phyloP scores from a whole-genome alignment of 2,888 invertebrate genomes.

The Amorpha juglandis region DNA sequence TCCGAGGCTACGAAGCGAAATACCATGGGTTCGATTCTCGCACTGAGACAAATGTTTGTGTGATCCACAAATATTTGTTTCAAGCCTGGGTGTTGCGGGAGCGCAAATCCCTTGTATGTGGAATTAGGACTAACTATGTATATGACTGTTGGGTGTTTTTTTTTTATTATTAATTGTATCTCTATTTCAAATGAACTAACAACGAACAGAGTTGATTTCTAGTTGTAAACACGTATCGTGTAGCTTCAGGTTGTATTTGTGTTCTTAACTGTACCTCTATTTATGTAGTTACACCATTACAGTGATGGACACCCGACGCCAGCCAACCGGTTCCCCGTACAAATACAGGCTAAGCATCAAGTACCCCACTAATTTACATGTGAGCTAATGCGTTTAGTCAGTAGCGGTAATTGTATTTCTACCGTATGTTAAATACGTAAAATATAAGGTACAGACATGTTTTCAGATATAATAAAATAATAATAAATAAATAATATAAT shows the following conservation, averaged over 20 bases:
- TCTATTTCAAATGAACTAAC: neutral
- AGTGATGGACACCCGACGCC: slow-evolving; percentile 38
- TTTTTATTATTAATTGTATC: neutral
- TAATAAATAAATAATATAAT: too few species aligned
- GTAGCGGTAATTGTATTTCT: slow-evolving; percentile 10
- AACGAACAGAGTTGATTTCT: slow-evolving; percentile 4
- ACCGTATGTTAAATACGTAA: slow-evolving; percentile 1
- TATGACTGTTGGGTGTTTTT: too few species aligned
- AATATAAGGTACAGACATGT: neutral
- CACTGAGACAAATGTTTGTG: too few species aligned
- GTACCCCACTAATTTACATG: slow-evolving; percentile 50
- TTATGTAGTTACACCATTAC: slow-evolving; percentile 38
- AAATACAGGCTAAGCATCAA: slow-evolving; percentile 40
- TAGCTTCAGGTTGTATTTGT: slow-evolving; percentile 38
- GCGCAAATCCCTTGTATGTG: too few species aligned
- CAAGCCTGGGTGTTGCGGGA: too few species aligned
- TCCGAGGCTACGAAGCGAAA: too few species aligned
- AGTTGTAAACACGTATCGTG: neutral
- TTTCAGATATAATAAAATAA: neutral
- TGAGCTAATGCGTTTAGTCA: slow-evolving; percentile 21
- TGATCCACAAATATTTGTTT: too few species aligned
- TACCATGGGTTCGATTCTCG: too few species aligned
- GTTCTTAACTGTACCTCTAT: slow-evolving; percentile 38
- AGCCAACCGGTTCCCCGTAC: slow-evolving; percentile 44
- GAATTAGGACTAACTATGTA: too few species aligned